phyloP scores from a whole-genome alignment of 2,888 invertebrate species.

The Tanytarsus gracilentus region DNA sequence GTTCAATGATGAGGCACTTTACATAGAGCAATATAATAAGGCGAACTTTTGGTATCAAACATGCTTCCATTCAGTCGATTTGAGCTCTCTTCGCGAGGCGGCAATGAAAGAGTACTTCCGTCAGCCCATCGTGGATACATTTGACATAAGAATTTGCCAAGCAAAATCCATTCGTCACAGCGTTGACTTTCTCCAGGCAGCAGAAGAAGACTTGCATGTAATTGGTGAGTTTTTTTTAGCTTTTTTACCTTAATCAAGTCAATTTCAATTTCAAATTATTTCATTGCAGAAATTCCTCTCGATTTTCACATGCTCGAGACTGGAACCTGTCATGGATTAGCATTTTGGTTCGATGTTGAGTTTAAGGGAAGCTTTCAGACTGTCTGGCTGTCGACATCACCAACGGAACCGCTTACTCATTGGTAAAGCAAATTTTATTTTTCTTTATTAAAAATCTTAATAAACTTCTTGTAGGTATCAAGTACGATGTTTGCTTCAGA shows the following conservation, averaged over 20 bases:
- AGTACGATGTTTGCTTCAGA: constrained; percentile 88
- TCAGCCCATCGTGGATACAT: constrained; percentile 97
- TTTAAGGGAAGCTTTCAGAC: constrained; percentile 84
- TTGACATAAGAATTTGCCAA: constrained; percentile 95
- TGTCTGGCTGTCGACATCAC: constrained; percentile 95
- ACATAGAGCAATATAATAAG: constrained; percentile 96
- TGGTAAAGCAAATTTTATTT: constrained; percentile 49
- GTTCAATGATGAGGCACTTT: constrained; percentile 94
- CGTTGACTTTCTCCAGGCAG: constrained; percentile 86
- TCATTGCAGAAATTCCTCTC: constrained; percentile 70
- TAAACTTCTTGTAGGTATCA: constrained; percentile 54
- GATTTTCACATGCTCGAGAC: constrained; percentile 87
- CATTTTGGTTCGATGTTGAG: constrained; percentile 99
- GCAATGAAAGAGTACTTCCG: constrained; percentile 96
- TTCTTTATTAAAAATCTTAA: not conserved
- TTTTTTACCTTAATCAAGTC: not conserved
- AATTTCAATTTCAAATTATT: not conserved
- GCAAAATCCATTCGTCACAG: constrained; percentile 87
- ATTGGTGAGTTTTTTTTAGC: constrained; percentile 51
- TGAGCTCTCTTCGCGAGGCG: constrained; percentile 80
- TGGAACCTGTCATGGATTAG: constrained; percentile 92
- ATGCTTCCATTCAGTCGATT: constrained; percentile 94
- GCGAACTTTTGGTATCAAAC: constrained; percentile 99
- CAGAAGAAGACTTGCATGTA: constrained; percentile 87
- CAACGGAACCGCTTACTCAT: constrained; percentile 95